phyloP scores from a whole-genome alignment of 2,797 vertebrate genomes.

The Pelobates cultripes region DNA sequence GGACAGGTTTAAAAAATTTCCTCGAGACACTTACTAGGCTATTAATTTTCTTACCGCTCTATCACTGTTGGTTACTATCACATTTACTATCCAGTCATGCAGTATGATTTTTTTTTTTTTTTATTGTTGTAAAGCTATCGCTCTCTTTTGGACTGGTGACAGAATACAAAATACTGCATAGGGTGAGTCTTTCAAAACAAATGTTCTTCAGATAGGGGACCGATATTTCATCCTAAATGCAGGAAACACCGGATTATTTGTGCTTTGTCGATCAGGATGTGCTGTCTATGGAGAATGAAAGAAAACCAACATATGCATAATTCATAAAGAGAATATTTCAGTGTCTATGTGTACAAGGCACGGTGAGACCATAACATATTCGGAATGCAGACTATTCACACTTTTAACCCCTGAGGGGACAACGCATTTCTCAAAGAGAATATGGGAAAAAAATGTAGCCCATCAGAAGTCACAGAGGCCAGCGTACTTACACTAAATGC shows the following conservation, averaged over 20 bases:
- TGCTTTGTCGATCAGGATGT: slow-evolving; percentile 34
- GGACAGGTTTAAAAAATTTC: slow-evolving; percentile 2
- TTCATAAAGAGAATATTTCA: slow-evolving; percentile 40
- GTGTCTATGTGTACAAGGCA: slow-evolving; percentile 1
- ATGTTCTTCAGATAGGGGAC: slow-evolving; percentile 27
- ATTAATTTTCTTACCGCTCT: slow-evolving; percentile 11
- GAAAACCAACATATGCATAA: slow-evolving; percentile 30
- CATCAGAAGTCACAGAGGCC: neutral
- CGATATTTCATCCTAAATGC: slow-evolving; percentile 34
- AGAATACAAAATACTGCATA: slow-evolving; percentile 30
- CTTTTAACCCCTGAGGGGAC: neutral
- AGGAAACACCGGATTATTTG: slow-evolving; percentile 36
- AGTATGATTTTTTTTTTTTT: neutral
- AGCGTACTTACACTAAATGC: no score
- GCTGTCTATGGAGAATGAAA: slow-evolving; percentile 11
- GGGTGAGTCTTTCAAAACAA: slow-evolving; percentile 18
- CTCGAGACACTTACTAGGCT: slow-evolving; percentile 3
- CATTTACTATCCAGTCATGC: slow-evolving; percentile 9
- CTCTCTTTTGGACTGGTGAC: slow-evolving; percentile 11
- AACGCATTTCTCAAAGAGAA: neutral
- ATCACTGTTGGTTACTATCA: slow-evolving; percentile 13
- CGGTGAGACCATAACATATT: neutral
- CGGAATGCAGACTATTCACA: neutral
- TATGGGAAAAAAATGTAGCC: neutral
- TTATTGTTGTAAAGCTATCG: slow-evolving; percentile 26